A percentile compares a stretch with the other conserved stretches of the same genome.
phyloP scores from a whole-genome alignment of 2,113 vertebrate genomes.

The Syrrhaptes paradoxus region DNA sequence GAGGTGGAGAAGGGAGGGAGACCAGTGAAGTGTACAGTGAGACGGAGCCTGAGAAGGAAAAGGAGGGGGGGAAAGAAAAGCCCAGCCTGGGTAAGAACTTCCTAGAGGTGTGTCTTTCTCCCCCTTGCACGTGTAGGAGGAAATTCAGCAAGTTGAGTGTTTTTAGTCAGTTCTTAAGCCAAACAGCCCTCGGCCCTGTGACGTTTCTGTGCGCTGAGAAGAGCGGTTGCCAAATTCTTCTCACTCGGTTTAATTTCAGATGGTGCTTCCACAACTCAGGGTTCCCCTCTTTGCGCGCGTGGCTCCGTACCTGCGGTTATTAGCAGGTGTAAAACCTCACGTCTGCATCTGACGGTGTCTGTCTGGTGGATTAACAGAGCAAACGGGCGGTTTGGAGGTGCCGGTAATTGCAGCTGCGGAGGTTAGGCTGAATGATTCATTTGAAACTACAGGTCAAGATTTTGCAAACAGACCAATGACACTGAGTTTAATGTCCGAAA shows the following conservation, averaged over 20 bases:
- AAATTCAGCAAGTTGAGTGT: neutral
- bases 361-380: neutral
- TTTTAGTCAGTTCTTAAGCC: neutral
- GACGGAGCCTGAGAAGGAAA: too few relatives aligned
- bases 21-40: too few relatives aligned
- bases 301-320: neutral
- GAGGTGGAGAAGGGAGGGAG: too few relatives aligned
- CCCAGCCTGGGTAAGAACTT: neutral
- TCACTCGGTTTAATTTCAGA: slow-evolving; percentile 18
- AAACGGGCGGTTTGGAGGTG: neutral
- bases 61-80: neutral
- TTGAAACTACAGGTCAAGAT: neutral
- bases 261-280: neutral
- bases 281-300: neutral
- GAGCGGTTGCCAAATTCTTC: neutral
- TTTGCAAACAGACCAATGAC: neutral
- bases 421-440: neutral
- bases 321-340: neutral
- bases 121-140: rapidly evolving
- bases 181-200: neutral
- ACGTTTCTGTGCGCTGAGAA: neutral
- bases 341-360: neutral
- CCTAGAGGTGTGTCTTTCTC: neutral
- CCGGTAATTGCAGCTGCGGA: neutral
- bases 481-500: neutral